phyloP scores from a whole-genome alignment of 2,113 vertebrate species.

The Scomber scombrus region DNA sequence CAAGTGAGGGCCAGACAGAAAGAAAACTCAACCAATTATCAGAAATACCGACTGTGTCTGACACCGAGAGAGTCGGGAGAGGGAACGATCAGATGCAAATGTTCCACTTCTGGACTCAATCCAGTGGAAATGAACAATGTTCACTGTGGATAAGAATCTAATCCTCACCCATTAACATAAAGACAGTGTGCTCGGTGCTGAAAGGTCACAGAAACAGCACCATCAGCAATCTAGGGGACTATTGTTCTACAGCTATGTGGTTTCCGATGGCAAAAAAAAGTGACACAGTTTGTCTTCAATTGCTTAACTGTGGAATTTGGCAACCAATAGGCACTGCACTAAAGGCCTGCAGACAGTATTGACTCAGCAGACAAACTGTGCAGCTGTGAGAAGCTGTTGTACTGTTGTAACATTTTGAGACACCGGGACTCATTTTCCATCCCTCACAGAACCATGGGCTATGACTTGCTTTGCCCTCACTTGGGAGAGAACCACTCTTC shows the following conservation, averaged over 20 bases:
- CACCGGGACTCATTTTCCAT: neutral
- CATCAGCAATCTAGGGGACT: constrained; percentile 8
- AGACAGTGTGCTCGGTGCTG: neutral
- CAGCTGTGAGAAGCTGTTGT: neutral
- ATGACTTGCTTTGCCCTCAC: neutral
- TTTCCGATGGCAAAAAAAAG: constrained; percentile 10
- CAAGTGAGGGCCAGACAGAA: neutral
- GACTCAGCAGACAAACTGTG: neutral
- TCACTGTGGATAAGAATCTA: neutral
- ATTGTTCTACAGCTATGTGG: constrained; percentile 7
- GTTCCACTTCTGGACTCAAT: constrained; percentile 3
- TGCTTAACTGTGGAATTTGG: constrained; percentile 19
- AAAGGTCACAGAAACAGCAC: neutral
- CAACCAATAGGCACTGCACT: neutral
- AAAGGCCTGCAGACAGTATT: neutral
- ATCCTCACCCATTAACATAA: constrained; percentile 15
- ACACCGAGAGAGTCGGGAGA: neutral
- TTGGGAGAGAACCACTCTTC: neutral
- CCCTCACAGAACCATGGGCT: neutral
- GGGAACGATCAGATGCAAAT: neutral
- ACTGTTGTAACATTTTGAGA: constrained; percentile 1
- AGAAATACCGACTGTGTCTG: constrained; percentile 9
- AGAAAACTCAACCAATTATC: neutral
- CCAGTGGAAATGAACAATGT: neutral
- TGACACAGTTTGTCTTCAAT: neutral